phyloP scores from a whole-genome alignment of 2,888 invertebrate species.

The Macropis europaea region DNA sequence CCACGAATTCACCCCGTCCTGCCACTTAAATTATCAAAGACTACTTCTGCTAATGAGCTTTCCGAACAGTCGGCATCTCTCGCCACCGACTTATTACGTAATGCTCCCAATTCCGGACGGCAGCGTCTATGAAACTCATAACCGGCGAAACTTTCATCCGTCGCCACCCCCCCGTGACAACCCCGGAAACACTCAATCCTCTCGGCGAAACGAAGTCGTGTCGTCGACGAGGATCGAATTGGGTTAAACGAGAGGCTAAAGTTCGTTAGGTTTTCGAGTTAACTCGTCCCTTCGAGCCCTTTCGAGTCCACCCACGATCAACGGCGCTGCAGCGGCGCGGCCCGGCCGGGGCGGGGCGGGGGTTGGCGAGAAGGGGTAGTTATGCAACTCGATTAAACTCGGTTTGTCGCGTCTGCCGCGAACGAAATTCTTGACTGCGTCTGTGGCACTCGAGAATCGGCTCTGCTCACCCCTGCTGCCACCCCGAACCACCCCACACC shows the following conservation, averaged over 20 bases:
- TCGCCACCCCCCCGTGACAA: not conserved
- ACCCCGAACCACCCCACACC: no score
- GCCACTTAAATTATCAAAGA: no score
- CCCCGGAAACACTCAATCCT: not conserved
- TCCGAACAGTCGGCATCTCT: no score
- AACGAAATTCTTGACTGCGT: slow-evolving; percentile 26
- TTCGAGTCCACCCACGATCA: slow-evolving; percentile 2
- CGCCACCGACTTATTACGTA: slow-evolving; percentile 2
- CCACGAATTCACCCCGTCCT: no score
- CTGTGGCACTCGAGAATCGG: not conserved
- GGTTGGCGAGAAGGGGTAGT: slow-evolving; percentile 8
- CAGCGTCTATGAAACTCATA: not conserved
- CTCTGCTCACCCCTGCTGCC: no score
- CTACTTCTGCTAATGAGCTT: no score
- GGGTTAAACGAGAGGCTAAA: slow-evolving; percentile 45
- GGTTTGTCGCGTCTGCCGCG: slow-evolving; percentile 42
- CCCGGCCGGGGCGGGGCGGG: not conserved
- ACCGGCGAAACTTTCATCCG: not conserved
- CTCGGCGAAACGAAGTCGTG: slow-evolving; percentile 2
- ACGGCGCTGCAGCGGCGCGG: no score
- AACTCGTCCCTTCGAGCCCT: slow-evolving; percentile 18
- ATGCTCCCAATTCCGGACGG: not conserved
- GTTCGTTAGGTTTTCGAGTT: slow-evolving; percentile 47
- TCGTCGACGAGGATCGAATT: slow-evolving; percentile 38
- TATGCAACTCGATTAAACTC: slow-evolving; percentile 64